Evolutionary conservation across 2,888 invertebrate species (phyloP), one percentile per base, ranked within the genome.

Genomic region (Drosophila infuscata): DNA sequence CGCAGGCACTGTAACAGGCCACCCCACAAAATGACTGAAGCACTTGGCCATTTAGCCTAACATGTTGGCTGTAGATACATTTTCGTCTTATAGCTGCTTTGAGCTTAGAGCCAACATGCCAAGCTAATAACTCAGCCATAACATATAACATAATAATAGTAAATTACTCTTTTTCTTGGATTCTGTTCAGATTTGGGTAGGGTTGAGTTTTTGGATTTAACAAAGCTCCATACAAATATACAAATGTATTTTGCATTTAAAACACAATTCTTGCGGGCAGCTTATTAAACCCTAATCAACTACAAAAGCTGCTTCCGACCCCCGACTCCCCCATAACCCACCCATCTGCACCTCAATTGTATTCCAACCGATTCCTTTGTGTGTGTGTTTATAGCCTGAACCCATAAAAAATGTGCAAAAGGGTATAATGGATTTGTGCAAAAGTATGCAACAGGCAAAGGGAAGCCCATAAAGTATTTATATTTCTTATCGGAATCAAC

Each of bases 281-380:
- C 70, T 77, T 77, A 77, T 77, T 77, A 77, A 64, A 54, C 78
- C 54, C 48, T 66, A 61, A 63, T 66, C 66, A 60, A 38, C 63
- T 51, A 49, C 17, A 43, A 43, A 41, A 30, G 30, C 30, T n/a
- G 1, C 12, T 29, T 4, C n/a, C 33, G 33, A 15, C 51, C 65
- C 29, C 59, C 41, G n/a, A 9, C 41, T 5, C n/a, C 41, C n/a
- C 41, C 9, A 9, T 5, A 9, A 36, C 41, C 5, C 41, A n/a
- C 1, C 41, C 41, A n/a, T 2, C 41, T 41, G n/a, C n/a, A n/a
- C 41, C 53, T 43, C 76, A 76, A 76, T 76, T 76, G 76, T 58
- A 30, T 17, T 52, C 46, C 17, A 41, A 33, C 29, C 41, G 48
- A 66, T 57, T 38, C 63, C 57, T 61, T 76, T 76, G 59, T 68